These are phyloP conservation scores for Ophraella communa DNA, from an alignment of 2,888 invertebrate species.

Conservation along the genomic window DNA sequence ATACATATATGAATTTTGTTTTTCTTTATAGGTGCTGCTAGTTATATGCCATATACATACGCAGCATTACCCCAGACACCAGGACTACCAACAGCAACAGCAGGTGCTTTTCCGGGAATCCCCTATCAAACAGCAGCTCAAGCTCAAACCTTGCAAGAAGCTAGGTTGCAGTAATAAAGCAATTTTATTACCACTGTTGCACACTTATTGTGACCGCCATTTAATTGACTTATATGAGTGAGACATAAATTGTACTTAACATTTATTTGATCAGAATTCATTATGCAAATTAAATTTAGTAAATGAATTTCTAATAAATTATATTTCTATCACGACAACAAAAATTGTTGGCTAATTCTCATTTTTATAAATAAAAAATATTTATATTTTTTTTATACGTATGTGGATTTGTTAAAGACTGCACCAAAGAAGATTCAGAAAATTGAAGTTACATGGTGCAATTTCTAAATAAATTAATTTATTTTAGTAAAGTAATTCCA, in stretches of 20 bases:
- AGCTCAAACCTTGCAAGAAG: constrained; percentile 75
- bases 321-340: neutral
- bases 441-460: constrained; percentile 10
- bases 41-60: constrained; percentile 79
- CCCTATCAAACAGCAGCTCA: constrained; percentile 68
- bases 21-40: constrained; percentile 61
- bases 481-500: constrained; percentile 47
- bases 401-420: constrained; percentile 22
- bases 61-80: constrained; percentile 69
- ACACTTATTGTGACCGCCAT: neutral
- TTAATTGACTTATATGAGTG: constrained; percentile 21
- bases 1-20: too few relatives aligned
- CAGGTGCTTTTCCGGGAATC: constrained; percentile 69
- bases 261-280: constrained; percentile 4
- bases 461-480: constrained; percentile 36
- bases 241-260: constrained; percentile 20
- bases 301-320: neutral
- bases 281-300: neutral
- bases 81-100: constrained; percentile 63
- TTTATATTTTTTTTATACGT: constrained; percentile 22
- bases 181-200: constrained; percentile 7
- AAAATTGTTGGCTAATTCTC: neutral
- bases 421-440: constrained; percentile 11
- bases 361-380: constrained; percentile 10
- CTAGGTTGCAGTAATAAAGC: constrained; percentile 71